Evolutionary conservation across 2,888 invertebrate species (phyloP).

Genomic region (Hipparchia sbordonii): DNA sequence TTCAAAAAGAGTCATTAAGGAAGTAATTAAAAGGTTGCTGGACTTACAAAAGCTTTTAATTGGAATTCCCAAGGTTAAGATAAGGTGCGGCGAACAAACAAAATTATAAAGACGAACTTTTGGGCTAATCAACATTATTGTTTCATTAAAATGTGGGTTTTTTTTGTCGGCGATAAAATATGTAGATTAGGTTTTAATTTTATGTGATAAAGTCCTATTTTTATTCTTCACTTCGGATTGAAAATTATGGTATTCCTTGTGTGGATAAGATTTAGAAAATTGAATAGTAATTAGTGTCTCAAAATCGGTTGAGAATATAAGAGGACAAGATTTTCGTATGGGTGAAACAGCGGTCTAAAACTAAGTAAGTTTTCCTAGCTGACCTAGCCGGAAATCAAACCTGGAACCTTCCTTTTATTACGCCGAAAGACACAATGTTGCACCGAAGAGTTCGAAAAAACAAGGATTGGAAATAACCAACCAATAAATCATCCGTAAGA

Average conservation of each 20-base stretch:
- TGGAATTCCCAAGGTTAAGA: constrained; percentile 1
- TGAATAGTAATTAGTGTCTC: no score
- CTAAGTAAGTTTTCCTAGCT: no score
- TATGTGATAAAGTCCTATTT: background rate
- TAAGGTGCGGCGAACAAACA: background rate
- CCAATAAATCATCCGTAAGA: background rate
- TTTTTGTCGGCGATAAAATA: background rate
- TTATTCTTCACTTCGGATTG: no score
- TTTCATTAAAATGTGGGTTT: background rate
- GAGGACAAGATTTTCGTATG: no score
- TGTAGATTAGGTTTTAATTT: background rate
- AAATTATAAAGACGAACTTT: background rate
- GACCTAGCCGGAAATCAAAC: background rate
- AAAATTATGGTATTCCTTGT: no score
- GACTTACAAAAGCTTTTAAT: background rate
- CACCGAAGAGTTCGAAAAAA: background rate
- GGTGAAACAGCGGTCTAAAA: no score
- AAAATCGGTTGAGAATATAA: no score
- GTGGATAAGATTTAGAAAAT: no score
- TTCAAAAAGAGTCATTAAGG: constrained; percentile 1
- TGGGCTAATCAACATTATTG: background rate
- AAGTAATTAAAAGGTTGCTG: background rate
- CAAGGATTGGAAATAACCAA: background rate
- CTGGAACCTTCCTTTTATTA: background rate
- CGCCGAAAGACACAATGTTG: background rate